A percentile compares a stretch with the other conserved stretches of the same genome.
phyloP scores from a whole-genome alignment of 2,113 vertebrate species.

The Petrocephalus microphthalmus region DNA sequence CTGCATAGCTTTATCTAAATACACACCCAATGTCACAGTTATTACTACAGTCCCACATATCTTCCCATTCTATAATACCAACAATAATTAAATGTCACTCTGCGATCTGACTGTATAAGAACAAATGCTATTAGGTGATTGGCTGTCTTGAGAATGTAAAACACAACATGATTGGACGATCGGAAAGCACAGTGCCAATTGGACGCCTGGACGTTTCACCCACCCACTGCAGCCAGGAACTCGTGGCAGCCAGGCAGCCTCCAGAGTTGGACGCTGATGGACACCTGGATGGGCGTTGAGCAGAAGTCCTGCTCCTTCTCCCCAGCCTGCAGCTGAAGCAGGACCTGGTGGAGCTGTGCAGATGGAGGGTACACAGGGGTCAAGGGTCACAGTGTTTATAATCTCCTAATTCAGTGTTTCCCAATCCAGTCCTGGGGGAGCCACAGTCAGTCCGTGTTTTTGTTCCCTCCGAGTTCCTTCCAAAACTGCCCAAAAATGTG shows the following conservation, averaged over 20 bases:
- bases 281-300: conserved; percentile 82
- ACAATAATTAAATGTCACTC: background rate
- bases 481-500: too few species aligned
- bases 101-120: background rate
- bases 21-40: background rate
- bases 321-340: conserved; percentile 84
- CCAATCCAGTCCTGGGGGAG: too few species aligned
- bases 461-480: too few species aligned
- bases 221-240: conserved; percentile 91
- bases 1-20: background rate
- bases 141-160: background rate
- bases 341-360: conserved; percentile 85
- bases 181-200: background rate
- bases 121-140: background rate
- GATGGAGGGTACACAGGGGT: background rate
- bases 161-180: background rate
- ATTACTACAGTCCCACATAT: background rate
- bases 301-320: conserved; percentile 91
- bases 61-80: background rate
- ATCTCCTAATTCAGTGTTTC: background rate
- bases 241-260: conserved; percentile 90
- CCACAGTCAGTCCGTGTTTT: too few species aligned
- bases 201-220: conserved; percentile 25
- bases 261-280: conserved; percentile 93
- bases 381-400: background rate